Percentiles rank a stretch among this genome's conserved stretches.
Conservation (phyloP, 2,797 vertebrate genomes). For the Sebastes cheni region DNA sequence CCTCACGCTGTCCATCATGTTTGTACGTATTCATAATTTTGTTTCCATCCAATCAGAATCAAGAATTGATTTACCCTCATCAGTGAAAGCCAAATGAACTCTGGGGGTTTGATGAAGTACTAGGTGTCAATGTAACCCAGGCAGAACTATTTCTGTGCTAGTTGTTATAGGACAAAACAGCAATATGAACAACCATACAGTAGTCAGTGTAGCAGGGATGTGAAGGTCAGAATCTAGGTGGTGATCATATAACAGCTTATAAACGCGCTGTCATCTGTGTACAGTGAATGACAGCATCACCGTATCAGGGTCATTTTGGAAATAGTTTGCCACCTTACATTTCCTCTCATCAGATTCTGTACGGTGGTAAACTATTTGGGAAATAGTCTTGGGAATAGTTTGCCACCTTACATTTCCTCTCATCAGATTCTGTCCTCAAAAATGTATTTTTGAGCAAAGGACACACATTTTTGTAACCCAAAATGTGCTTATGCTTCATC, state of each 20-base stretch:
- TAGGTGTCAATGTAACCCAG: neutral
- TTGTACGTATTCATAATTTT: neutral
- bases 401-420: no score
- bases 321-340: neutral
- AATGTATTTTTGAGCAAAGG: neutral
- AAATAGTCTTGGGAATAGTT: no score
- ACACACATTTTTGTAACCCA: neutral
- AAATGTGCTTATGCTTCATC: neutral
- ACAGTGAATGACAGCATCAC: neutral
- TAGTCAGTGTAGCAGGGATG: constrained; percentile 46
- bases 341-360: neutral
- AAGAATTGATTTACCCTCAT: neutral
- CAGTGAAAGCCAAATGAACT: constrained; percentile 5
- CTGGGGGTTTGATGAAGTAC: neutral
- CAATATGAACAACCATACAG: constrained; percentile 36
- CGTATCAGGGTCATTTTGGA: neutral
- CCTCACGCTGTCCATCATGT: neutral
- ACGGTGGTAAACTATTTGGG: no score
- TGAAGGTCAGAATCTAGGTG: neutral
- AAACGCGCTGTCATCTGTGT: neutral
- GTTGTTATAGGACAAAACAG: neutral
- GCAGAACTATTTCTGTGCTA: neutral
- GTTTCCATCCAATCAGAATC: neutral
- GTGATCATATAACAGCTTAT: neutral
- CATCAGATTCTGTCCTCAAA: neutral